Conservation (phyloP, 23 tunicate genomes). For the Diplosoma virens region DNA sequence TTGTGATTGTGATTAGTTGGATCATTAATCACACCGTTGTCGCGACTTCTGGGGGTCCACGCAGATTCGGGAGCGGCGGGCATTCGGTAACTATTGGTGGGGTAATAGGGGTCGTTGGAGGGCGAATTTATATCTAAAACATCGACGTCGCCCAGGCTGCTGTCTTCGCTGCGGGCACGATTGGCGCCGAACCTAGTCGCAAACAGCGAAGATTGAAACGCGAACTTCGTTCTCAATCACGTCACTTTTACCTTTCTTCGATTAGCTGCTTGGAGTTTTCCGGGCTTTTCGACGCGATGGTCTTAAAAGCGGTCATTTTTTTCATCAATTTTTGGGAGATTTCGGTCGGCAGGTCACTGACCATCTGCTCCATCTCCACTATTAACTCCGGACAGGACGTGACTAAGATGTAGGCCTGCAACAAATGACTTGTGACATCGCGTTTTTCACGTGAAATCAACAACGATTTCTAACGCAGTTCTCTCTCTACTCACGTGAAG, state of each 20-base stretch:
- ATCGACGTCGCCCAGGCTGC: constrained; percentile 41
- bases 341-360: constrained; percentile 23
- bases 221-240: too few species aligned
- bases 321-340: constrained; percentile 13
- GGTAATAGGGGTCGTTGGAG: constrained; percentile 23
- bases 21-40: constrained; percentile 26
- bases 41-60: constrained; percentile 24
- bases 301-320: constrained; percentile 43
- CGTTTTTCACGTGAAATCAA: too few species aligned
- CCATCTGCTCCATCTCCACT: constrained; percentile 11
- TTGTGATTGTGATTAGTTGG: constrained; percentile 2
- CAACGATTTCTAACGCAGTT: too few species aligned
- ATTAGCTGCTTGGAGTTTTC: constrained; percentile 11
- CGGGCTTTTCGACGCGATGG: not conserved
- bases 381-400: not conserved
- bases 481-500: constrained; percentile 71
- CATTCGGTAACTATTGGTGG: constrained; percentile 28
- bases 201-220: too few species aligned
- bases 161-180: constrained; percentile 60
- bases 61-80: constrained; percentile 1
- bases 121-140: constrained; percentile 65
- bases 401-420: constrained; percentile 46
- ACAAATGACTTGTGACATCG: not conserved
- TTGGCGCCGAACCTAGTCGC: constrained; percentile 16
- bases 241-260: constrained; percentile 23